Evolutionary conservation across 2,888 invertebrate species (phyloP), one percentile per base, ranked within the genome.

Genomic region (Rutpela maculata): DNA sequence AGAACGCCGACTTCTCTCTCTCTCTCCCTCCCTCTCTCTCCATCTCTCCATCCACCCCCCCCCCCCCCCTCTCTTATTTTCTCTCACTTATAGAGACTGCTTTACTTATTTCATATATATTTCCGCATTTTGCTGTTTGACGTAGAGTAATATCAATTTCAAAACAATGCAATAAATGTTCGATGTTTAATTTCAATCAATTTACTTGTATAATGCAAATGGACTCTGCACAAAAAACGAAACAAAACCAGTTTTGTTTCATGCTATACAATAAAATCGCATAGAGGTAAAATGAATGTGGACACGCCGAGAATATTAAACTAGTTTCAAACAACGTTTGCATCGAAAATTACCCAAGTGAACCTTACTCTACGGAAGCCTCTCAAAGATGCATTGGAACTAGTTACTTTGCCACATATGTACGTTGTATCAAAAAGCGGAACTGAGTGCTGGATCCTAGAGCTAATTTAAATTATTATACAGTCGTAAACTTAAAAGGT

Each of bases 271-370:
- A 12, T 7, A 22, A 31, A 43, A n/a, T 62, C 31, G 26, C 43
- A 12, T 19, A 43, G 19, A 65, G 17, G 43, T 65, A 50, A 65
- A 65, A 65, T 22, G 19, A 15, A 43, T 65, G 65, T 65, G 9
- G 65, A 65, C 65, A 22, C 7, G 43, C 50, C 38, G 12, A n/a
- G 65, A 65, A 65, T 65, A 19, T 19, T 18, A 43, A 65, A 43
- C 19, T 65, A 65, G 38, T 65, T 65, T 65, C 65, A 19, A 65
- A 65, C 65, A 65, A 65, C 43, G 65, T 65, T 65, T 65, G 65
- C 65, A 65, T 65, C 19, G 43, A 22, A 43, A 43, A 65, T 65
- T 65, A 65, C 65, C 43, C 43, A 22, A 43, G 43, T 65, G 65
- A 18, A 65, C 43, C 43, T 65, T 18, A 19, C 65, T 63, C 62